phyloP scores from a whole-genome alignment of 2,113 vertebrate species.

The Marmota flaviventris region DNA sequence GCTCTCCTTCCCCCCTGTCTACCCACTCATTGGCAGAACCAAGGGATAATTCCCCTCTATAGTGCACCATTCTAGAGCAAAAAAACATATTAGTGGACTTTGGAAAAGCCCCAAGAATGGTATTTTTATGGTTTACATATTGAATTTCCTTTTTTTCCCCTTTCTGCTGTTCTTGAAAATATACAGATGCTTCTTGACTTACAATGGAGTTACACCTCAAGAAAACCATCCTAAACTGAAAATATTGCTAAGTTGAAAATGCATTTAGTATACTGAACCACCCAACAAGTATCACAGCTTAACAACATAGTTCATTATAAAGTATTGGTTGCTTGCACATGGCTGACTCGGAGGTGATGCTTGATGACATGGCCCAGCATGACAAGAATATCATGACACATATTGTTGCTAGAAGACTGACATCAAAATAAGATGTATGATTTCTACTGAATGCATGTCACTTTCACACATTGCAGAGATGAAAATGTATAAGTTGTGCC shows the following conservation, averaged over 20 bases:
- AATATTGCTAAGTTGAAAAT: neutral
- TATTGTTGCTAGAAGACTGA: neutral
- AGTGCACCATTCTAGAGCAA: neutral
- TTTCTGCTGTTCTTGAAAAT: neutral
- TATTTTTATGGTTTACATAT: neutral
- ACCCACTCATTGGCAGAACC: neutral
- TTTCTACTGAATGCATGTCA: neutral
- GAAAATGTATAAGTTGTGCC: neutral
- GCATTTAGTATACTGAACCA: neutral
- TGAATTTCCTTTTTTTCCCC: neutral
- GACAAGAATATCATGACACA: neutral
- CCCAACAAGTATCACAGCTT: neutral
- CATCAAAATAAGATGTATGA: neutral
- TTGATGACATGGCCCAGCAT: neutral
- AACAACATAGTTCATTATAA: too few species aligned
- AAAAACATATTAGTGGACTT: neutral
- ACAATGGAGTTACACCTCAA: neutral
- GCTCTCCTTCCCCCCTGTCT: fast-evolving
- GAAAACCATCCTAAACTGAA: neutral
- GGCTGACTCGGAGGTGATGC: neutral
- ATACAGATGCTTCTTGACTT: neutral
- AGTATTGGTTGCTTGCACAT: neutral
- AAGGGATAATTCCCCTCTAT: neutral
- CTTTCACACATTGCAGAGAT: neutral
- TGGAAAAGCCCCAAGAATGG: neutral